phyloP scores from a whole-genome alignment of 2,888 invertebrate species.

The Drosophila formosana region DNA sequence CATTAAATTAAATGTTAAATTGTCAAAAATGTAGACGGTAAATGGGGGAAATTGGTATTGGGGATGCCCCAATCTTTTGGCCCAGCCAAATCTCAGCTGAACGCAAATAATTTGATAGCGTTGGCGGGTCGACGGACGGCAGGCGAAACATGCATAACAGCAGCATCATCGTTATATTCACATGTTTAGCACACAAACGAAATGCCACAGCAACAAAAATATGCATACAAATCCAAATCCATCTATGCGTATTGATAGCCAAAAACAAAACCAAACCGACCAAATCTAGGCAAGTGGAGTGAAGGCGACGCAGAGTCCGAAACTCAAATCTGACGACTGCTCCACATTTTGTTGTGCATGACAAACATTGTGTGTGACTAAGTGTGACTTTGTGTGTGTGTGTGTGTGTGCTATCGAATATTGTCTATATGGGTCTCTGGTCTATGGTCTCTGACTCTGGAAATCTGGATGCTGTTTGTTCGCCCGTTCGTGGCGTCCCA shows the following conservation, averaged over 20 bases:
- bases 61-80: constrained; percentile 36
- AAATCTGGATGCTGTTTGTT: constrained; percentile 59
- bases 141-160: constrained; percentile 37
- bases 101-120: constrained; percentile 33
- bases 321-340: constrained; percentile 71
- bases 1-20: not conserved
- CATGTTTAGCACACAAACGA: constrained; percentile 80
- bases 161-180: constrained; percentile 74
- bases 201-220: constrained; percentile 79
- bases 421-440: constrained; percentile 56
- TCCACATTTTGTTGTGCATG: constrained; percentile 78
- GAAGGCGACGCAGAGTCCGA: constrained; percentile 32
- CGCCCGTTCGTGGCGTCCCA: constrained; percentile 66
- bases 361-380: constrained; percentile 44
- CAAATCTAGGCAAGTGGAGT: not conserved
- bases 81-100: constrained; percentile 69
- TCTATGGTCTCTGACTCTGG: constrained; percentile 48
- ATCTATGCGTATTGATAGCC: constrained; percentile 71
- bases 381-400: constrained; percentile 19
- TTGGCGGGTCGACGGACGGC: not conserved
- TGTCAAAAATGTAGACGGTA: not conserved
- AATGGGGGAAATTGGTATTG: too few species aligned
- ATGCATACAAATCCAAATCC: constrained; percentile 80
- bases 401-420: constrained; percentile 40
- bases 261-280: constrained; percentile 15